Conservation (phyloP, 2,113 vertebrate species). For the Columba livia region DNA sequence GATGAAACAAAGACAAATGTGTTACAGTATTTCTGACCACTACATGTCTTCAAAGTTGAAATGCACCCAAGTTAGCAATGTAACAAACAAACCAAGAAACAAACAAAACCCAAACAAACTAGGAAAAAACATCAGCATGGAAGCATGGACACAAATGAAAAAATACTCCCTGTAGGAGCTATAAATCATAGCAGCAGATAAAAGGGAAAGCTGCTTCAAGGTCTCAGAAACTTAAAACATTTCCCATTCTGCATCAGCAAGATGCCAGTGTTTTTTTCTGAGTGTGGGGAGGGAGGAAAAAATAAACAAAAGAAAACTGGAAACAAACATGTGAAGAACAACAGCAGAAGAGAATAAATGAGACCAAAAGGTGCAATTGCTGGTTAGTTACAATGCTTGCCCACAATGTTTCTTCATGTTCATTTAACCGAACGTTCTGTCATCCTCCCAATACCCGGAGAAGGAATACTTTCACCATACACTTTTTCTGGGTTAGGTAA, state of each 20-base stretch:
- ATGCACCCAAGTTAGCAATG: background rate
- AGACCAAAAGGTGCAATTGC: background rate
- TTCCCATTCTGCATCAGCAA: background rate
- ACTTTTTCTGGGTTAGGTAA: background rate
- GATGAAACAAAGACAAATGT: background rate
- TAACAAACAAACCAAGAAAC: background rate
- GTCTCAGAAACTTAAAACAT: background rate
- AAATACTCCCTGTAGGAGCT: rapidly evolving
- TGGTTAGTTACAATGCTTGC: background rate
- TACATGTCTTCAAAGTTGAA: background rate
- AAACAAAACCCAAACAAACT: no score
- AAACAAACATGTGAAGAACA: background rate
- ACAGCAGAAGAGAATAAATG: background rate
- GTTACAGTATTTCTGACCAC: background rate
- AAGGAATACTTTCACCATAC: background rate
- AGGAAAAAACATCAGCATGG: background rate
- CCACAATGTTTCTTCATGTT: background rate
- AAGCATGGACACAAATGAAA: background rate
- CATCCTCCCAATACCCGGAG: background rate
- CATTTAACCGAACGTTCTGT: background rate
- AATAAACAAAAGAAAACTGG: background rate
- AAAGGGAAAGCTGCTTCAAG: background rate
- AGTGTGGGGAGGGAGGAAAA: background rate
- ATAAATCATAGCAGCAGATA: background rate
- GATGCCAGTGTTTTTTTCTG: background rate